Evolutionary conservation across 2,888 invertebrate species (phyloP).

Genomic region (Hirudinaria manillensis): DNA sequence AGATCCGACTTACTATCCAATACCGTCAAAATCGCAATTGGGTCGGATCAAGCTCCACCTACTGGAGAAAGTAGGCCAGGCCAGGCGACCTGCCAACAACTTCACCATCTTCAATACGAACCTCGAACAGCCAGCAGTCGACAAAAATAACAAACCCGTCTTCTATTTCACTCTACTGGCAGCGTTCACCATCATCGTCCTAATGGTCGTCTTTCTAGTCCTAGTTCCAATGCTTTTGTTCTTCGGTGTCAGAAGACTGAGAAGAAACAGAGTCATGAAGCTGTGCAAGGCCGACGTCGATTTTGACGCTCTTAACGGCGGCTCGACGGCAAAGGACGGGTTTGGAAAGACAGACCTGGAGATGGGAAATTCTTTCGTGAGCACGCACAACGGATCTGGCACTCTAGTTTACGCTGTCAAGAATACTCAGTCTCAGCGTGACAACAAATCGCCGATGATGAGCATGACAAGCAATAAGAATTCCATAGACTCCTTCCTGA

Average conservation of each 20-base stretch:
- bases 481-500: background rate
- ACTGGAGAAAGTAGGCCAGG: background rate
- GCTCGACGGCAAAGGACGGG: background rate
- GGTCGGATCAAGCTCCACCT: too few relatives aligned
- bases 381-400: background rate
- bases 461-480: conserved; percentile 2
- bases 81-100: background rate
- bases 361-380: background rate
- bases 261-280: background rate
- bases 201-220: background rate
- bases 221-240: conserved; percentile 3
- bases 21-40: background rate
- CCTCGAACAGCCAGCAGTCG: background rate
- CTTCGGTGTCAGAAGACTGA: background rate
- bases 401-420: background rate
- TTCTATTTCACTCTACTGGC: conserved; percentile 3
- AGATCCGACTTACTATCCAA: background rate
- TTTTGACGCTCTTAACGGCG: background rate
- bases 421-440: background rate
- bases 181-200: conserved; percentile 2
- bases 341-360: background rate
- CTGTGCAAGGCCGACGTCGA: background rate
- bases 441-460: background rate
- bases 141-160: background rate
- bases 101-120: background rate